Evolutionary conservation across 1,140 invertebrate genomes (phyloP).

Genomic region (Drosophila pandora): DNA sequence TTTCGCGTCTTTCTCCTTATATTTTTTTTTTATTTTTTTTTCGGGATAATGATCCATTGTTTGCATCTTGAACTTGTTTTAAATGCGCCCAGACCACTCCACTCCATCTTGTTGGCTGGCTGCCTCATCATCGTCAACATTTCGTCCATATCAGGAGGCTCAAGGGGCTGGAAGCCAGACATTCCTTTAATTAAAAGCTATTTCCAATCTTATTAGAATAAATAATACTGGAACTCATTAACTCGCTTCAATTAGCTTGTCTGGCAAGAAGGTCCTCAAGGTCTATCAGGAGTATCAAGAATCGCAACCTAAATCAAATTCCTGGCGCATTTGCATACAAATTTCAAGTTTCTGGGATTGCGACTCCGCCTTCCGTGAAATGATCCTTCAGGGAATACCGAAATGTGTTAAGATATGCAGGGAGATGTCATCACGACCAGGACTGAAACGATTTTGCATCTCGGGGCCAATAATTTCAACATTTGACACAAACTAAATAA

Average conservation of each 20-base stretch:
- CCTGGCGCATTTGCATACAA: conserved; percentile 19
- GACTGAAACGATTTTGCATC: conserved; percentile 41
- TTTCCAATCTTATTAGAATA: conserved; percentile 61
- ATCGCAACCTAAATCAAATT: conserved; percentile 7
- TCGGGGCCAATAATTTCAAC: conserved; percentile 74
- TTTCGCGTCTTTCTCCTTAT: conserved; percentile 44
- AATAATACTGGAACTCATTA: background rate
- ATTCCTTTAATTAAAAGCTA: conserved; percentile 55
- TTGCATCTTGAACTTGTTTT: conserved; percentile 82
- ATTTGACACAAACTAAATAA: conserved; percentile 80
- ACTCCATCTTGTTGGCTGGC: conserved; percentile 61
- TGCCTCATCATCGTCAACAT: conserved; percentile 61
- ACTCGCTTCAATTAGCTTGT: background rate
- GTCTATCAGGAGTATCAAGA: background rate
- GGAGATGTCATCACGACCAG: conserved; percentile 63
- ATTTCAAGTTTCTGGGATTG: conserved; percentile 2
- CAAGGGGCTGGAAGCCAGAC: conserved; percentile 43
- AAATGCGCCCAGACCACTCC: conserved; percentile 65
- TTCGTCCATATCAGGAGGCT: conserved; percentile 50
- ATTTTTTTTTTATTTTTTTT: conserved; percentile 25
- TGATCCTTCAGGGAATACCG: conserved; percentile 59
- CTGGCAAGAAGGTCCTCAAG: background rate
- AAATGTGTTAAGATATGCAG: conserved; percentile 81
- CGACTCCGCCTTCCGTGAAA: conserved; percentile 33
- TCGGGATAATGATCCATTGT: conserved; percentile 79